Evolutionary conservation across 1,140 invertebrate species (phyloP).

Genomic region (Cherax quadricarinatus): DNA sequence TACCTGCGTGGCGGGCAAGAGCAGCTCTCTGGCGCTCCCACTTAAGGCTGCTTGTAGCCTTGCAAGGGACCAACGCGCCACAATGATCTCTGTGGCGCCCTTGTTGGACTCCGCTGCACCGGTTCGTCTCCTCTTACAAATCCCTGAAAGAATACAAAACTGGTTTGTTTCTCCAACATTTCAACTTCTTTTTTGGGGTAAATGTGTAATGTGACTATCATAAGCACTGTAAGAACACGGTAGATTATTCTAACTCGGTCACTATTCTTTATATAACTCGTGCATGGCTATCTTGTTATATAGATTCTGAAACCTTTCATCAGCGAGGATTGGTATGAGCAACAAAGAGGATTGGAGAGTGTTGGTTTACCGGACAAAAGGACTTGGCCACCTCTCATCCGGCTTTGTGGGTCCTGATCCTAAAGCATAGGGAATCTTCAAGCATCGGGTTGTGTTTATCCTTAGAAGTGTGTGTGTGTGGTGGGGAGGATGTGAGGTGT

Average conservation of each 20-base stretch:
- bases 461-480: too few species aligned
- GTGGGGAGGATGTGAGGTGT: not conserved
- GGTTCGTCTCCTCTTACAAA: constrained; percentile 7
- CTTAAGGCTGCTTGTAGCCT: not conserved
- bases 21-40: not conserved
- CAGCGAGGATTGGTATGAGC: not conserved
- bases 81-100: too few species aligned
- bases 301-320: constrained; percentile 22
- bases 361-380: constrained; percentile 27
- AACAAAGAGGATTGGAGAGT: constrained; percentile 26
- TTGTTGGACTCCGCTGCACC: not conserved
- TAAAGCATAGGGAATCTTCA: not conserved
- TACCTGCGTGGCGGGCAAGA: not conserved
- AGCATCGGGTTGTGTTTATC: not conserved
- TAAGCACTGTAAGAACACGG: not conserved
- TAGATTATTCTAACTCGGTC: not conserved
- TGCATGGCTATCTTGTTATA: not conserved
- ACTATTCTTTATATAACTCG: not conserved
- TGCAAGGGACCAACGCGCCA: too few species aligned
- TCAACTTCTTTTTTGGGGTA: not conserved
- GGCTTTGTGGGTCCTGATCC: constrained; percentile 28
- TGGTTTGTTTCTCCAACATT: constrained; percentile 33
- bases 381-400: constrained; percentile 20
- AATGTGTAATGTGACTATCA: not conserved
- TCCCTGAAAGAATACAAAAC: constrained; percentile 28